These are phyloP conservation scores for Saguinus midas DNA, from an alignment of 2,113 vertebrate genomes.

Conservation along the genomic window DNA sequence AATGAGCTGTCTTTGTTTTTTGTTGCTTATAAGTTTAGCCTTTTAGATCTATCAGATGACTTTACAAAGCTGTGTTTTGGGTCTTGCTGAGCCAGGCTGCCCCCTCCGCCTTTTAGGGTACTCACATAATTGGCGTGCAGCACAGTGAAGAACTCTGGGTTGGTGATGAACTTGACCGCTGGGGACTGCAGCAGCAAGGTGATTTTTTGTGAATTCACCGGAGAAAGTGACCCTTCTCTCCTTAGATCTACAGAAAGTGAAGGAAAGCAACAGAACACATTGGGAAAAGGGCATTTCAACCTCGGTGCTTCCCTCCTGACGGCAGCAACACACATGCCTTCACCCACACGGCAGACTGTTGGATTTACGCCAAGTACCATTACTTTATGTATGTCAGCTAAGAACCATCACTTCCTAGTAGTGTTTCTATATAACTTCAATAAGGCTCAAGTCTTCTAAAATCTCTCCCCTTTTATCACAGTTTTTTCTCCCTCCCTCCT, in stretches of 20 bases:
- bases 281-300: background rate
- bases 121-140: constrained; percentile 97
- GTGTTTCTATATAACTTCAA: background rate
- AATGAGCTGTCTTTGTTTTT: background rate
- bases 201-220: constrained; percentile 94
- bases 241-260: constrained; percentile 85
- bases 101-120: background rate
- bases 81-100: background rate
- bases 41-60: background rate
- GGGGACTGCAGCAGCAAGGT: constrained; percentile 96
- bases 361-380: background rate
- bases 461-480: background rate
- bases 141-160: constrained; percentile 98
- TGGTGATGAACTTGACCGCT: constrained; percentile 98
- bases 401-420: background rate
- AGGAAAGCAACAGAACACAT: background rate
- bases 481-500: background rate
- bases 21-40: background rate
- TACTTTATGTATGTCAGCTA: background rate
- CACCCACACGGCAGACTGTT: too few relatives aligned
- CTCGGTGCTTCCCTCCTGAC: background rate
- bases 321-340: background rate
- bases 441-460: background rate
- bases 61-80: background rate
- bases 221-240: constrained; percentile 90